phyloP scores from a whole-genome alignment of 2,113 vertebrate species.

The Pitta sordida region DNA sequence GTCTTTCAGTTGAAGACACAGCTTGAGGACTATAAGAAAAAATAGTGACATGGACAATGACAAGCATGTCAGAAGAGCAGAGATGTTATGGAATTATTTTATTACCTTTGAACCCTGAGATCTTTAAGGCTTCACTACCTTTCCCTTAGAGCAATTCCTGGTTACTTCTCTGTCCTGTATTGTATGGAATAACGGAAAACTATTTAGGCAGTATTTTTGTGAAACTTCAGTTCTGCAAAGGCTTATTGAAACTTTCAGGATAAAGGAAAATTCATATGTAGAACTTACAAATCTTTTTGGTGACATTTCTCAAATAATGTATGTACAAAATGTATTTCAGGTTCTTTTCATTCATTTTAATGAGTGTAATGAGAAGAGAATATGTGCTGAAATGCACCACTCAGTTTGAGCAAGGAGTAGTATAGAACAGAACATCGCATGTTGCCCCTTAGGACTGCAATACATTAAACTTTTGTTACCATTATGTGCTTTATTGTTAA shows the following conservation, averaged over 20 bases:
- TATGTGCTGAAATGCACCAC: background rate
- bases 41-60: background rate
- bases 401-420: background rate
- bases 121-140: background rate
- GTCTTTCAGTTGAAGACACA: background rate
- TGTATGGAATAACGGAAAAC: background rate
- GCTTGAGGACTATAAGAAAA: background rate
- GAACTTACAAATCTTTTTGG: background rate
- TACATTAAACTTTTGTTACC: constrained; percentile 26
- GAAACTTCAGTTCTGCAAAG: background rate
- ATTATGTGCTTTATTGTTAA: constrained; percentile 20
- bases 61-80: background rate
- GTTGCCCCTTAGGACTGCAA: constrained; percentile 1
- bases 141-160: background rate
- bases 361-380: constrained; percentile 22
- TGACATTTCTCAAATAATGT: background rate
- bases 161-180: background rate
- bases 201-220: background rate
- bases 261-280: background rate
- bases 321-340: background rate
- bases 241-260: background rate
- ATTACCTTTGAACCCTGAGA: background rate
- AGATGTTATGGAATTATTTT: background rate
- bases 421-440: background rate
- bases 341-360: constrained; percentile 30